Evolutionary conservation across 2,888 invertebrate species (phyloP).

Genomic region (Drosophila anomelani): DNA sequence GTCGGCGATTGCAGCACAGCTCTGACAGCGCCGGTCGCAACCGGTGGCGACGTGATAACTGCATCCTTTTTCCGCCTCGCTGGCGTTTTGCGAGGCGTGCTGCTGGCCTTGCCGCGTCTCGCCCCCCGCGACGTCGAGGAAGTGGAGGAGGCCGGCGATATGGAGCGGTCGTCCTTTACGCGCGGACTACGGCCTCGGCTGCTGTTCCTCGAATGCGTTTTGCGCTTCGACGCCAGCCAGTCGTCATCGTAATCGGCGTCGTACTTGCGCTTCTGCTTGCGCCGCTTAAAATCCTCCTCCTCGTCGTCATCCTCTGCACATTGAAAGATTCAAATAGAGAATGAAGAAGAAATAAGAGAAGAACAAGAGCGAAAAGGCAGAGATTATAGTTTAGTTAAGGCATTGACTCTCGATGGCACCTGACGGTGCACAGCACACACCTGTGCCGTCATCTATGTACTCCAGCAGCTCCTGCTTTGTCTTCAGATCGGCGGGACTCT

Average conservation of each 20-base stretch:
- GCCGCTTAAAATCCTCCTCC: constrained; percentile 83
- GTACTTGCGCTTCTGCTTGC: constrained; percentile 82
- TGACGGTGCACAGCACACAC: constrained; percentile 64
- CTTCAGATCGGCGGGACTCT: constrained; percentile 81
- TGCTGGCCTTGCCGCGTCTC: constrained; percentile 52
- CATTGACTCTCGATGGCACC: background rate
- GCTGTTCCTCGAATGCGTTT: constrained; percentile 78
- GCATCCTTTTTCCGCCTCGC: constrained; percentile 78
- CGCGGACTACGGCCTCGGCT: constrained; percentile 81
- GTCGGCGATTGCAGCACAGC: constrained; percentile 22
- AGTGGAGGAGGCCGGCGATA: constrained; percentile 82
- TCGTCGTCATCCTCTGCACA: constrained; percentile 80
- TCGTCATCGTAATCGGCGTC: constrained; percentile 85
- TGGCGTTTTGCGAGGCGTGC: constrained; percentile 80
- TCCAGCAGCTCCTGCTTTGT: constrained; percentile 83
- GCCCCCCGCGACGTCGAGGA: constrained; percentile 77
- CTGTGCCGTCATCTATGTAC: constrained; percentile 84
- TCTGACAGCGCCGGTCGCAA: constrained; percentile 18
- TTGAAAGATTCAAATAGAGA: constrained; percentile 19
- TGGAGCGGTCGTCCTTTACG: constrained; percentile 82
- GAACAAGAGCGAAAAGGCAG: constrained; percentile 6
- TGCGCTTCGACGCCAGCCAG: constrained; percentile 82
- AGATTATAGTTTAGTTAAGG: constrained; percentile 3
- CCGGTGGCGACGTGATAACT: constrained; percentile 12
- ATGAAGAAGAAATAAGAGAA: constrained; percentile 7